Conservation (phyloP, 2,888 invertebrate genomes). For the Steinernema carpocapsae region DNA sequence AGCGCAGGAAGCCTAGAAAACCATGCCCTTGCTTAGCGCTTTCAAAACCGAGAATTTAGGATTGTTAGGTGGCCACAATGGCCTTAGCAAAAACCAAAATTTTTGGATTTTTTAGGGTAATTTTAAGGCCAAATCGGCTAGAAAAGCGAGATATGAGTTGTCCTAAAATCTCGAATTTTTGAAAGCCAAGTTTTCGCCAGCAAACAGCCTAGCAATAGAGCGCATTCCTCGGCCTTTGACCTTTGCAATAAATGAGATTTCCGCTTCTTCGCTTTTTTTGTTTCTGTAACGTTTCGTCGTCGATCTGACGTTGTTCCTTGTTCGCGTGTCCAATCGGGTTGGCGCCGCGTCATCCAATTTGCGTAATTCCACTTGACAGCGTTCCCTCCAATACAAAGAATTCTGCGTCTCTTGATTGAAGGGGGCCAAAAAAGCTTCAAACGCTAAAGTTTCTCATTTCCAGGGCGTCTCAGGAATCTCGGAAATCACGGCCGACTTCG, state of each 20-base stretch:
- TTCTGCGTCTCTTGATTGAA: too few relatives aligned
- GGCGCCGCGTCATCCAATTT: constrained; percentile 17
- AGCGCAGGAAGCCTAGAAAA: background rate
- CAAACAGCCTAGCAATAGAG: too few relatives aligned
- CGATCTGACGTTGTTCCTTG: too few relatives aligned
- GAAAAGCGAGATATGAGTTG: too few relatives aligned
- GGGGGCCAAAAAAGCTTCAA: constrained; percentile 5
- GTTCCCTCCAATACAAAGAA: background rate
- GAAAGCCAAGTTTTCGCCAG: too few relatives aligned
- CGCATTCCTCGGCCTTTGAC: too few relatives aligned
- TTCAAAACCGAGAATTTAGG: background rate
- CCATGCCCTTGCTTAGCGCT: background rate
- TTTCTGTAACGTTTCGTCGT: background rate
- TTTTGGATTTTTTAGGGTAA: too few relatives aligned
- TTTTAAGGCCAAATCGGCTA: too few relatives aligned
- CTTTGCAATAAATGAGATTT: too few relatives aligned
- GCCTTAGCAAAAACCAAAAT: too few relatives aligned
- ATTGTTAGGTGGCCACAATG: too few relatives aligned
- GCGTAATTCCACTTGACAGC: constrained; percentile 23
- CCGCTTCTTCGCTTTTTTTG: background rate
- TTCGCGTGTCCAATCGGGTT: background rate
- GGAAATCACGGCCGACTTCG: constrained; percentile 68
- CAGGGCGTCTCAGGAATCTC: constrained; percentile 68
- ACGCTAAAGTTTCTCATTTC: constrained; percentile 35
- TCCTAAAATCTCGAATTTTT: too few relatives aligned